Base-by-base conservation (phyloP, 2,888 invertebrate species). In the Polydrusus tereticollis region DNA sequence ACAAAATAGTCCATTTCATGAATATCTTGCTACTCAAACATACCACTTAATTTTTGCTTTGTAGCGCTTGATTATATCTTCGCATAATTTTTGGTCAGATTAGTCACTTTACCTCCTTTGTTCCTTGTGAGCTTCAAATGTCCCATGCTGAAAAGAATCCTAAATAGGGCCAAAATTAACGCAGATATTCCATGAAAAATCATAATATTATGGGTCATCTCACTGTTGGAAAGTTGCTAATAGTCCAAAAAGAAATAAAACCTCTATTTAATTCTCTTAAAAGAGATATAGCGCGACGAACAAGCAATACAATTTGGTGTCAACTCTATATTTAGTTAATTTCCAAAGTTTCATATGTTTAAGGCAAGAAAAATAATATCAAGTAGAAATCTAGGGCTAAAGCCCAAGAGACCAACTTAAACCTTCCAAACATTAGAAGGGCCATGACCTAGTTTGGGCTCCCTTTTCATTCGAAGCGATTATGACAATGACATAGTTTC, bases 321-420 rank as follows among this genome's bases (percentile, higher is more conserved):
- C 20, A 47, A 47, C 14, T 23, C n/a, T 23, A 23, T 47, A 23
- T 20, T 20, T 18, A 18, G 10, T 47, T 20, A 47, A 47, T 47
- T 47, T n/a, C n/a, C 21, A 23, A 47, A 47, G 47, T 47, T 47
- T 47, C 23, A 47, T 47, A 23, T 47, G 47, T 47, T 23, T 47
- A 47, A 47, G 47, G 47, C n/a, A 23, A 21, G 47, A 47, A n/a
- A 23, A 21, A 47, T 47, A 47, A 23, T 23, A 23, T 47, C 21
- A 23, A 16, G 47, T n/a, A 23, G 12, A 47, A 47, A 47, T 47
- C 47, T 47, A 23, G 47, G 10, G 7, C 20, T 45, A 45, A 18
- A 7, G 45, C 45, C 20, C 45, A 4, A 18, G 45, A 20, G 45
- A 18, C 16, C 45, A 45, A 45, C 20, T 45, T 8, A 10, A 20